Conservation (phyloP, 1,140 invertebrate species). For the Lycorma delicatula region DNA sequence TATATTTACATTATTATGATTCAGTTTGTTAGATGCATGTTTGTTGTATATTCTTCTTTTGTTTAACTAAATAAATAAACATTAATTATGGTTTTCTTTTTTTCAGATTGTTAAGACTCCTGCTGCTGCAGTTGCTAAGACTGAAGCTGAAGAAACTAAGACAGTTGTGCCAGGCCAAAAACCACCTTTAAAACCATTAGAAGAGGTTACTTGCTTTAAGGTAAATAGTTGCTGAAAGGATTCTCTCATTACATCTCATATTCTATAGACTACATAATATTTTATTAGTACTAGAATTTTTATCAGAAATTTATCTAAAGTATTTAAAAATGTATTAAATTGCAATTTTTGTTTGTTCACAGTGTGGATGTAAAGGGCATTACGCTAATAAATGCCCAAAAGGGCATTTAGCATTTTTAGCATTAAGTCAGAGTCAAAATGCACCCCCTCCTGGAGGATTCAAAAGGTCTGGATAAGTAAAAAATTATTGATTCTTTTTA, state of each 20-base stretch:
- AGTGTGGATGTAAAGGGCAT: slow-evolving; percentile 96
- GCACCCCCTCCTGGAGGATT: not conserved
- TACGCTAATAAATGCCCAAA: slow-evolving; percentile 99
- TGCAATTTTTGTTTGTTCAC: slow-evolving; percentile 35
- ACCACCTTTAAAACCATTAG: slow-evolving; percentile 63
- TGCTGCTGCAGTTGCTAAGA: too few relatives aligned
- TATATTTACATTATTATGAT: too few relatives aligned
- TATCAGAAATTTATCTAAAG: not conserved
- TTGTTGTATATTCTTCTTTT: too few relatives aligned
- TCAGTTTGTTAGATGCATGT: too few relatives aligned
- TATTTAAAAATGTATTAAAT: slow-evolving; percentile 18
- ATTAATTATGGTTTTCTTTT: too few relatives aligned
- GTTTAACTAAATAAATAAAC: too few relatives aligned
- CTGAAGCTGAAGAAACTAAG: slow-evolving; percentile 11
- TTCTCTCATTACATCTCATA: not conserved
- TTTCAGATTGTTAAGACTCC: too few relatives aligned
- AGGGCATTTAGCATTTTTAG: slow-evolving; percentile 87
- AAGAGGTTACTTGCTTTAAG: slow-evolving; percentile 94
- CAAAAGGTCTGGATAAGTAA: too few relatives aligned
- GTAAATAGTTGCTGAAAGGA: slow-evolving; percentile 28
- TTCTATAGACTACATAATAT: not conserved
- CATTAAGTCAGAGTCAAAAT: slow-evolving; percentile 27
- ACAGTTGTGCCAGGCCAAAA: slow-evolving; percentile 24
- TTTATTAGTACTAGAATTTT: not conserved
- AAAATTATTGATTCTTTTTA: too few relatives aligned